phyloP scores from a whole-genome alignment of 2,797 vertebrate species.

The Brachyrhaphis roseni region DNA sequence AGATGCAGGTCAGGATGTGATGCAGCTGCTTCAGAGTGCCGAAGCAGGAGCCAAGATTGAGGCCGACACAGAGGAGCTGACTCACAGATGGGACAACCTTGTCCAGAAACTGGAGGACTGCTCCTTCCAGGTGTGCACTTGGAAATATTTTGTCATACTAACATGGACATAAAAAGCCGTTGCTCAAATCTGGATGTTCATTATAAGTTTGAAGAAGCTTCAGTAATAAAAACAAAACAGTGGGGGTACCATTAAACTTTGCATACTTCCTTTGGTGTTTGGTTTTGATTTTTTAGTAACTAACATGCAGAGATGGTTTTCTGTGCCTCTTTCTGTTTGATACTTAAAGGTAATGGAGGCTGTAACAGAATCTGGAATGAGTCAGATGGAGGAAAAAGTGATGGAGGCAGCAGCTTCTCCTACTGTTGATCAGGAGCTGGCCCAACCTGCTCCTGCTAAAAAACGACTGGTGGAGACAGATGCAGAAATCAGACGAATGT shows the following conservation, averaged over 20 bases:
- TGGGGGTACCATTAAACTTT: background rate
- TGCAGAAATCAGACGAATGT: constrained; percentile 87
- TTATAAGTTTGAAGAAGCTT: background rate
- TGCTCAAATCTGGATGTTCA: background rate
- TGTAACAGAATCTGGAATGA: constrained; percentile 82
- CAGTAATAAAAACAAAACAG: background rate
- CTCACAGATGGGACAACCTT: constrained; percentile 95
- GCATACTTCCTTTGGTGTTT: background rate
- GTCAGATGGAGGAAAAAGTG: constrained; percentile 79
- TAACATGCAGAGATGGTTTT: background rate
- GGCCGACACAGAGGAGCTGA: constrained; percentile 87
- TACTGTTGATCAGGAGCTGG: constrained; percentile 78
- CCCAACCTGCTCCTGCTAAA: constrained; percentile 88
- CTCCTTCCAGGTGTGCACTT: constrained; percentile 90
- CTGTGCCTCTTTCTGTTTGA: background rate
- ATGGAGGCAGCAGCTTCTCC: constrained; percentile 60
- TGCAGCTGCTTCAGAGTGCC: constrained; percentile 82
- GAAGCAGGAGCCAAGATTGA: constrained; percentile 83
- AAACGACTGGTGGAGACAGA: constrained; percentile 89
- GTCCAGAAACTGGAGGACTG: constrained; percentile 95
- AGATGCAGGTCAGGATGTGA: constrained; percentile 91
- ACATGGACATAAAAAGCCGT: background rate
- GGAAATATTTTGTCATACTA: background rate
- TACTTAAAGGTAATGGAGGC: constrained; percentile 87
- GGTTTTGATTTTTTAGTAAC: background rate